phyloP scores from a whole-genome alignment of 1,140 invertebrate species.

The Bombus huntii region DNA sequence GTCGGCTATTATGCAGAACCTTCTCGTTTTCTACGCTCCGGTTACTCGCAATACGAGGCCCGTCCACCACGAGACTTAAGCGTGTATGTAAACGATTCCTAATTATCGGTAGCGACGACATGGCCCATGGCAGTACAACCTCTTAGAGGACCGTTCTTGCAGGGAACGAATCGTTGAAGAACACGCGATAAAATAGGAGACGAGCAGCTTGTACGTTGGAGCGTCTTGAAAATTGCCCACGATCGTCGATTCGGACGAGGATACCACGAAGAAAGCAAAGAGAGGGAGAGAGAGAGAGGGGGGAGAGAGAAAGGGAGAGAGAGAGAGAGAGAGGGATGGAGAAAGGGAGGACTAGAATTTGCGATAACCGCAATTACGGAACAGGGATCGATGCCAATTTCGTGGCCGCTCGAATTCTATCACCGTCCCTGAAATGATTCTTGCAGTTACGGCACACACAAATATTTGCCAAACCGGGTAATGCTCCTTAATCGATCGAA shows the following conservation, averaged over 20 bases:
- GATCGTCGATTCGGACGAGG: not conserved
- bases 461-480: not conserved
- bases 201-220: not conserved
- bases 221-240: not conserved
- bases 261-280: too few species aligned
- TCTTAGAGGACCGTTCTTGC: slow-evolving; percentile 6
- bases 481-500: slow-evolving; percentile 2
- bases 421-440: not conserved
- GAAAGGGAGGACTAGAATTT: not conserved
- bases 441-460: not conserved
- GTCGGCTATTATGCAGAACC: slow-evolving; percentile 41
- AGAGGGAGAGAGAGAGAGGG: not conserved
- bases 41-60: slow-evolving; percentile 19
- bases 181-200: slow-evolving; percentile 25
- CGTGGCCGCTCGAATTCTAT: not conserved
- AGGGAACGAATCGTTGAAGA: slow-evolving; percentile 11
- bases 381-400: not conserved
- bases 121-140: slow-evolving; percentile 5
- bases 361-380: not conserved
- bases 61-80: slow-evolving; percentile 20
- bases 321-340: not conserved
- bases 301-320: not conserved
- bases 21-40: slow-evolving; percentile 37
- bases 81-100: slow-evolving; percentile 48
- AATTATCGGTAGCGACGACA: slow-evolving; percentile 44